A percentile compares a stretch with the other conserved stretches of the same genome.
Evolutionary conservation across 2,797 vertebrate species (phyloP).

Genomic region (Nannoperca australis): DNA sequence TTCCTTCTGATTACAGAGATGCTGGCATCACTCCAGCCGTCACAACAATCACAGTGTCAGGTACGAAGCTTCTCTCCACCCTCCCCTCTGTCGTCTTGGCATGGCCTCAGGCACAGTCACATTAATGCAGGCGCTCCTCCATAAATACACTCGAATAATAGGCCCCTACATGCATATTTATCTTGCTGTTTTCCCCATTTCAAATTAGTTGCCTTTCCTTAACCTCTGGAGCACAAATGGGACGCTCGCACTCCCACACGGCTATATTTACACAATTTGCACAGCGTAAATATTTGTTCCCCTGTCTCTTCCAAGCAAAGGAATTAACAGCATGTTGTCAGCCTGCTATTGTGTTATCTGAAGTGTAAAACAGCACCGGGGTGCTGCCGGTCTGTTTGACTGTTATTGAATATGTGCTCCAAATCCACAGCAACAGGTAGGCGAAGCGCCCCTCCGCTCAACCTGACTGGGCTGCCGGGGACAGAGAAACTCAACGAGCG

Average conservation of each 20-base stretch:
- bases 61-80: constrained; percentile 76
- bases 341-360: constrained; percentile 30
- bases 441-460: constrained; percentile 94
- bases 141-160: constrained; percentile 60
- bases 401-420: constrained; percentile 42
- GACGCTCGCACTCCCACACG: constrained; percentile 26
- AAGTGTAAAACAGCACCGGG: constrained; percentile 8
- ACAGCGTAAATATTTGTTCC: constrained; percentile 48
- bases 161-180: constrained; percentile 41
- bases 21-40: constrained; percentile 93
- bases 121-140: constrained; percentile 49
- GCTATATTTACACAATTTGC: constrained; percentile 61
- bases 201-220: constrained; percentile 33
- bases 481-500: constrained; percentile 97
- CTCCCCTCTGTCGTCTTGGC: constrained; percentile 43
- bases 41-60: constrained; percentile 93
- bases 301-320: constrained; percentile 34
- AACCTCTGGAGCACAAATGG: constrained; percentile 47
- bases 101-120: constrained; percentile 53
- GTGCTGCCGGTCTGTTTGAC: constrained; percentile 30
- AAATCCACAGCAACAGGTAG: constrained; percentile 86
- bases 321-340: constrained; percentile 45
- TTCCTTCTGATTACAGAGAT: constrained; percentile 86
- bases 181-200: constrained; percentile 37
- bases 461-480: constrained; percentile 96